phyloP scores from a whole-genome alignment of 2,888 invertebrate species.

The Heteromyza rotundicornis region DNA sequence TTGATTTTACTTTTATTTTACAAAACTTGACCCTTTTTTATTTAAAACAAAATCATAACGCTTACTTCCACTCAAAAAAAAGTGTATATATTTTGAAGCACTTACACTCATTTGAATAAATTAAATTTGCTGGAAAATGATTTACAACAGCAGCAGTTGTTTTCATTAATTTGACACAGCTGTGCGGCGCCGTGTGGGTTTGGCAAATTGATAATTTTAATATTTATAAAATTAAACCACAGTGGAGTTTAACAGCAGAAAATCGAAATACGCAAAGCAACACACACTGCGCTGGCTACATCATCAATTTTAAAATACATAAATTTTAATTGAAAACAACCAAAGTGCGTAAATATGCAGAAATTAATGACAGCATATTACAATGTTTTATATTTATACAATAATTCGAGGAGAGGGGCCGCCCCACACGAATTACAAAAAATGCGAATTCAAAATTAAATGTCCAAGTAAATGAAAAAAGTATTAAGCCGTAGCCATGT shows the following conservation, averaged over 20 bases:
- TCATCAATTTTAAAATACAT: conserved; percentile 4
- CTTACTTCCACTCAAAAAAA: too few species aligned
- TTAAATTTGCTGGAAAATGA: conserved; percentile 1
- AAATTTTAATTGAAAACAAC: conserved; percentile 5
- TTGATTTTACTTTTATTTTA: too few species aligned
- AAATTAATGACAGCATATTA: conserved; percentile 31
- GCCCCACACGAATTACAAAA: too few species aligned
- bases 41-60: too few species aligned
- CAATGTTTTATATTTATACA: conserved; percentile 29
- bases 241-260: background rate
- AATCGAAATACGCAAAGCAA: background rate
- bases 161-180: conserved; percentile 1
- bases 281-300: background rate
- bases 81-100: too few species aligned
- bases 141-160: background rate
- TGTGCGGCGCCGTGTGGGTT: background rate
- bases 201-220: conserved; percentile 3
- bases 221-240: background rate
- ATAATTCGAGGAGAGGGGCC: background rate
- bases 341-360: background rate
- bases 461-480: background rate
- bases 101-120: conserved; percentile 28
- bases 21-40: too few species aligned
- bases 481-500: too few species aligned
- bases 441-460: background rate